Percentiles rank a stretch among this genome's conserved stretches.
phyloP scores from a whole-genome alignment of 2,797 vertebrate species.

The Eulemur mongoz region DNA sequence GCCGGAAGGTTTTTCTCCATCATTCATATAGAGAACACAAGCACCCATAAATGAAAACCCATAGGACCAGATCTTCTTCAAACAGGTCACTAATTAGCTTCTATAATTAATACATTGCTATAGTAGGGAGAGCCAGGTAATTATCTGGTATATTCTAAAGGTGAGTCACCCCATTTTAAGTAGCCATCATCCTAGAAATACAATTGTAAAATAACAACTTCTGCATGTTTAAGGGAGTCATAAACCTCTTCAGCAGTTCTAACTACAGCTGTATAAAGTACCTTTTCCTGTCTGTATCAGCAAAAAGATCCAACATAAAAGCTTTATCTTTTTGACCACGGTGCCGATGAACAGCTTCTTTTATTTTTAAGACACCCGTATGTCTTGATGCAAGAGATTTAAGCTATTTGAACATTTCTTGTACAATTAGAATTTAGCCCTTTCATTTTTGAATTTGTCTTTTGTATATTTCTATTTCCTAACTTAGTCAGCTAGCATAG shows the following conservation, averaged over 20 bases:
- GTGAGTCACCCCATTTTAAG: conserved; percentile 81
- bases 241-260: conserved; percentile 74
- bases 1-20: conserved; percentile 79
- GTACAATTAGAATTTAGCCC: conserved; percentile 60
- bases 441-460: conserved; percentile 58
- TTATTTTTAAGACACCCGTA: conserved; percentile 48
- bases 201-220: conserved; percentile 76
- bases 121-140: conserved; percentile 82
- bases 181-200: conserved; percentile 80
- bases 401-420: conserved; percentile 59
- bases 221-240: conserved; percentile 73
- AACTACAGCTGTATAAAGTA: conserved; percentile 15
- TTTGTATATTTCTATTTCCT: conserved; percentile 57
- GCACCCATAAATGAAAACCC: conserved; percentile 80
- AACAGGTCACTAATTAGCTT: conserved; percentile 85
- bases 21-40: conserved; percentile 76
- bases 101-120: conserved; percentile 82
- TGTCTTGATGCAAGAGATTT: conserved; percentile 58
- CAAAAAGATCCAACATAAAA: conserved; percentile 74
- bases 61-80: conserved; percentile 80
- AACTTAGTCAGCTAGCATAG: neutral
- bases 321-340: conserved; percentile 67
- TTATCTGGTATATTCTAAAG: conserved; percentile 83
- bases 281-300: conserved; percentile 63
- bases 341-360: conserved; percentile 64